Evolutionary conservation across 1,140 invertebrate genomes (phyloP), one percentile per base, ranked within the genome.

Genomic region (Gryon sp.): DNA sequence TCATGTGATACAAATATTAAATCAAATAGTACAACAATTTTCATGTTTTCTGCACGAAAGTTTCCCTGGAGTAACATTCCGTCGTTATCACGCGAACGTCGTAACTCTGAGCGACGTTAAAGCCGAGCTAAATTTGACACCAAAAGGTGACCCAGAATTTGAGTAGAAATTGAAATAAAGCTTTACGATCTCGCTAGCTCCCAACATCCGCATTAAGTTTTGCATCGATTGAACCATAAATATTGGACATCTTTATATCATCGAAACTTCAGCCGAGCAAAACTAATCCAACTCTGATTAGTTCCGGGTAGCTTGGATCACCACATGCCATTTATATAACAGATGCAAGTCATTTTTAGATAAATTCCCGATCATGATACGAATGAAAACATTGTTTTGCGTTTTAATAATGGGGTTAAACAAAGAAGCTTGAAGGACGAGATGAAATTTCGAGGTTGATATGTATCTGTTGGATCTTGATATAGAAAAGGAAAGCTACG

Each of bases 71-170:
- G 15, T n/a, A 8, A 52, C 55, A 46, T 14, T 50, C 4, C 16
- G 26, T 40, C 30, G 30, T 70, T 53, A 70, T 59, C 38, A 55
- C 14, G 48, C 48, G 43, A 72, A 57, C 16, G 20, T 50, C 18
- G 15, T 63, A 24, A 63, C 16, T 59, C 22, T 26, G 41, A 63
- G 15, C 36, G 34, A 32, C 20, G 28, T 53, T 70, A 60, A 60
- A n/a, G 50, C 41, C 34, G 70, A 59, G 70, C 26, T 63, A 55
- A 74, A 65, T 74, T 74, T 65, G 60, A 74, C 60, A 65, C 70
- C 30, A 65, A 75, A 75, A 75, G 62, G 30, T 66, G 70, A 75
- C 70, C 70, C 32, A 66, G 70, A 74, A 74, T 65, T 45, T 65
- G 45, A 30, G 32, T 40, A 55, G 48, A 72, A 55, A 63, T 62